Conservation (phyloP, 2,797 vertebrate genomes). For the Myotis myotis region DNA sequence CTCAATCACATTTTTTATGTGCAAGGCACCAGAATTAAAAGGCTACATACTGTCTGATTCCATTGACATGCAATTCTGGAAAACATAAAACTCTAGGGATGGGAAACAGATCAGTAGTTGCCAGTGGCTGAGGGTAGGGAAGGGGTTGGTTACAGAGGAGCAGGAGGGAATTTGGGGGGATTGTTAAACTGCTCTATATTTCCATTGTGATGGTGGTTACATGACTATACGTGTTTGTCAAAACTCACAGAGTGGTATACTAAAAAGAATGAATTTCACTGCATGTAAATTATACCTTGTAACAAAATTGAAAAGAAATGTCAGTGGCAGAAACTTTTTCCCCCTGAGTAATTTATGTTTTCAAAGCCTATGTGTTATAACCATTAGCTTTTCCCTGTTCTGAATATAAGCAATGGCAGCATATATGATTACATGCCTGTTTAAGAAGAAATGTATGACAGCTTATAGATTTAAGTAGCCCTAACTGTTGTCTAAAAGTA, state of each 20-base stretch:
- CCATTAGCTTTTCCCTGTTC: not conserved
- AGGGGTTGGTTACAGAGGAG: not conserved
- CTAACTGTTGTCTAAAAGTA: slow-evolving; percentile 72
- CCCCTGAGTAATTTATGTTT: slow-evolving; percentile 26
- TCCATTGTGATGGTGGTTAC: not conserved
- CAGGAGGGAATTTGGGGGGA: not conserved
- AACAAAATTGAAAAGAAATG: not conserved
- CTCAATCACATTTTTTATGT: not conserved
- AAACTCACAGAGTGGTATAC: not conserved
- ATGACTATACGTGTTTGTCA: not conserved
- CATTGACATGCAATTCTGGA: not conserved
- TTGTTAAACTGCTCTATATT: not conserved
- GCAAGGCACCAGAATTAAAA: not conserved
- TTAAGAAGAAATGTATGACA: slow-evolving; percentile 24
- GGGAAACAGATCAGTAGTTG: not conserved
- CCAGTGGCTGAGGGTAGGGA: not conserved
- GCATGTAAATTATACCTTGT: not conserved
- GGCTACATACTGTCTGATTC: not conserved
- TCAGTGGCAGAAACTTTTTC: not conserved
- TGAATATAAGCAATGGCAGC: not conserved
- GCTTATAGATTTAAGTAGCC: slow-evolving; percentile 62
- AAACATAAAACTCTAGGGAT: not conserved
- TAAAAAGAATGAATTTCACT: not conserved
- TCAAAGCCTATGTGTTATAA: not conserved
- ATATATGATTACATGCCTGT: not conserved